A percentile compares a stretch with the other conserved stretches of the same genome.
These are phyloP conservation scores for Xestia xanthographa DNA, from an alignment of 2,888 invertebrate species.

Conservation along the genomic window DNA sequence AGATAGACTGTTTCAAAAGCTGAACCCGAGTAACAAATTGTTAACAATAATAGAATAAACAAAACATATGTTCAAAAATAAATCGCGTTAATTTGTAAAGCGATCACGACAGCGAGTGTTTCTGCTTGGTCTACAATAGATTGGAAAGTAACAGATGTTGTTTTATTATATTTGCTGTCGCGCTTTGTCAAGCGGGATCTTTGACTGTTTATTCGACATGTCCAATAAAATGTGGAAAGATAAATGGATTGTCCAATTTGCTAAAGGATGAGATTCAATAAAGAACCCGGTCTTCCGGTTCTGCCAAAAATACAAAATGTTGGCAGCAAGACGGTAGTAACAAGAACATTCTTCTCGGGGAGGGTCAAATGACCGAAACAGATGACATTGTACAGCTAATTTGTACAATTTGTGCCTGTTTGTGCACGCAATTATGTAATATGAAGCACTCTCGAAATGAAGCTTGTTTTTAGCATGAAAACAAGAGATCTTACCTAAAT, in stretches of 20 bases:
- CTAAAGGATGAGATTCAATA: constrained; percentile 37
- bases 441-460: not conserved
- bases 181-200: not conserved
- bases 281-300: constrained; percentile 8
- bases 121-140: not conserved
- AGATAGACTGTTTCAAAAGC: not conserved
- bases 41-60: not conserved
- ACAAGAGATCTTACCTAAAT: not conserved
- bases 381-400: constrained; percentile 31
- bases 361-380: constrained; percentile 23
- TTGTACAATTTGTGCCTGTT: constrained; percentile 28
- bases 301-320: not conserved
- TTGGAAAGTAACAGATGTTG: not conserved
- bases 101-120: not conserved
- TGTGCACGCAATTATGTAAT: constrained; percentile 34
- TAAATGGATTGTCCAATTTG: constrained; percentile 32
- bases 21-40: not conserved
- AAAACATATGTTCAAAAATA: not conserved
- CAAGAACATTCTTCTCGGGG: constrained; percentile 3
- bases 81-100: not conserved
- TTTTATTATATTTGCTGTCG: not conserved
- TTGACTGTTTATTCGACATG: not conserved
- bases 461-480: not conserved
- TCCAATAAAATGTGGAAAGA: constrained; percentile 22
- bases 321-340: not conserved